Conservation (phyloP, 2,888 invertebrate genomes). For the Venusia cambrica region DNA sequence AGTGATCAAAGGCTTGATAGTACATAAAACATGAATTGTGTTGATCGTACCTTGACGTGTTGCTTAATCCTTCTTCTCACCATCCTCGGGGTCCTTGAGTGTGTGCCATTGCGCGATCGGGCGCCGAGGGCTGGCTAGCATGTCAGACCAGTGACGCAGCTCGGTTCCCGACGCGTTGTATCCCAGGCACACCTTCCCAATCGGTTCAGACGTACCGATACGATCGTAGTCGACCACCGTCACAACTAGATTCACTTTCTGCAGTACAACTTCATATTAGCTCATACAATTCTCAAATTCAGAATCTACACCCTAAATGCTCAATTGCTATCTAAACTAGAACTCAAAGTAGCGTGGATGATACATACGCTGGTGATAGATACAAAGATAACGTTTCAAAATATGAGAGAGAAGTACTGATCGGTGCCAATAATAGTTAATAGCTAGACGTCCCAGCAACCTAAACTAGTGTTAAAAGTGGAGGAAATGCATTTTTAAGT, state of each 20-base stretch:
- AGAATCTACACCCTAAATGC: too few relatives aligned
- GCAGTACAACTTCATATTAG: slow-evolving; percentile 50
- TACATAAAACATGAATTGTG: too few relatives aligned
- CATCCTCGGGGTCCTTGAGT: slow-evolving; percentile 98
- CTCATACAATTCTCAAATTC: slow-evolving; percentile 8
- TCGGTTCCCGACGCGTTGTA: slow-evolving; percentile 99
- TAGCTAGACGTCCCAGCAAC: too few relatives aligned
- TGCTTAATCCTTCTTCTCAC: slow-evolving; percentile 90
- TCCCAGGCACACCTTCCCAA: slow-evolving; percentile 97
- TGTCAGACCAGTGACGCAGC: slow-evolving; percentile 99
- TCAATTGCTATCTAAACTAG: slow-evolving; percentile 12
- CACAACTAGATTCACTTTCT: slow-evolving; percentile 99
- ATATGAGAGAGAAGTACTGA: slow-evolving; percentile 11
- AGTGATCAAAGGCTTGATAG: too few relatives aligned
- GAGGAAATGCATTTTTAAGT: slow-evolving; percentile 10
- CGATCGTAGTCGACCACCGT: slow-evolving; percentile 99
- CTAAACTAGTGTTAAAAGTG: slow-evolving; percentile 13
- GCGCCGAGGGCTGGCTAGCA: slow-evolving; percentile 99
- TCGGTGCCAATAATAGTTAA: slow-evolving; percentile 11
- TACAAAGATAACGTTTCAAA: slow-evolving; percentile 3
- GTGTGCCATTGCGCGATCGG: slow-evolving; percentile 99
- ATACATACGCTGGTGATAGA: slow-evolving; percentile 6
- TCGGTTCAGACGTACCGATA: slow-evolving; percentile 99
- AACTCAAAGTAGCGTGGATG: slow-evolving; percentile 15
- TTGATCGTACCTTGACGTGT: slow-evolving; percentile 42